phyloP scores from a whole-genome alignment of 2,113 vertebrate species.

The Nycticryphes semicollaris region DNA sequence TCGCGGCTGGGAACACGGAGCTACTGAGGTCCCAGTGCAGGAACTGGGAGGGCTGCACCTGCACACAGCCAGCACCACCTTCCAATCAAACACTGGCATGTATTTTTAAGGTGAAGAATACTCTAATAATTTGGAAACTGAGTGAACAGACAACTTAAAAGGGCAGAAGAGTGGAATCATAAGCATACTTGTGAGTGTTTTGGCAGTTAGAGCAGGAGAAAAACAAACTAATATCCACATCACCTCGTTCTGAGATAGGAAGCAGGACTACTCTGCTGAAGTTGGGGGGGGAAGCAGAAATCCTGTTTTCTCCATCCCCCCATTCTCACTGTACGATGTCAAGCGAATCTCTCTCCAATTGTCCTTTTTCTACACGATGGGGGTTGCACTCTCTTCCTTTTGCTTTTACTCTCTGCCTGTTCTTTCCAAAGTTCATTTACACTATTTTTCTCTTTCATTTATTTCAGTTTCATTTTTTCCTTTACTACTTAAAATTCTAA shows the following conservation, averaged over 20 bases:
- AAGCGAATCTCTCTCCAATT: neutral
- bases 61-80: neutral
- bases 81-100: neutral
- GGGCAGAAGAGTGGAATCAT: neutral
- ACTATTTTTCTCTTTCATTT: neutral
- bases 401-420: neutral
- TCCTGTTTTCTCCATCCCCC: neutral
- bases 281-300: too few relatives aligned
- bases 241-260: neutral
- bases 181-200: neutral
- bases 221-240: neutral
- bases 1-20: neutral
- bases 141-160: neutral
- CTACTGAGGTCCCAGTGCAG: neutral
- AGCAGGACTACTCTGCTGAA: neutral
- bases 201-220: neutral
- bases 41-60: neutral
- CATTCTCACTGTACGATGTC: neutral
- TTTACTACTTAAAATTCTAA: neutral
- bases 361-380: neutral
- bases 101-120: neutral
- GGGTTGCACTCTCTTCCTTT: neutral
- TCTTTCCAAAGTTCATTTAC: neutral
- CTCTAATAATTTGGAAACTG: neutral
- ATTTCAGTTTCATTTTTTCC: neutral